A percentile compares a stretch with the other conserved stretches of the same genome.
Evolutionary conservation across 2,113 vertebrate genomes (phyloP).

Genomic region (Ramphastos sulfuratus): DNA sequence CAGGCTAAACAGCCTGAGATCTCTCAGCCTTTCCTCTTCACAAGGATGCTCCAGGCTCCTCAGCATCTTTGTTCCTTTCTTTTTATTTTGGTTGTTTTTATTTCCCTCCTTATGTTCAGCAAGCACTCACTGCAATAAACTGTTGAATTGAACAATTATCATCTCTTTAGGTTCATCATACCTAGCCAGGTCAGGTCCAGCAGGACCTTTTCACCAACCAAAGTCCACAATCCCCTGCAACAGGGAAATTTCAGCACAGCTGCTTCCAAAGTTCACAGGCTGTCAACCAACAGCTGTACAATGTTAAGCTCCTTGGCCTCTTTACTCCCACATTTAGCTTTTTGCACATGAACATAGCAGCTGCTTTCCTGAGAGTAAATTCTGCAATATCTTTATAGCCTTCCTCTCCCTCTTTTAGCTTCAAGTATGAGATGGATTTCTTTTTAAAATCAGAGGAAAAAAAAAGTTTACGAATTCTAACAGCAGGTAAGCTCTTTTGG

Average conservation of each 20-base stretch:
- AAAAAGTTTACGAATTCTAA: neutral
- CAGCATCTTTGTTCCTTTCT: neutral
- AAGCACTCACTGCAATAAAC: neutral
- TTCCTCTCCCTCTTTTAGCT: neutral
- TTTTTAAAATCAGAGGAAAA: neutral
- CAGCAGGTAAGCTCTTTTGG: neutral
- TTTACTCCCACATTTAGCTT: neutral
- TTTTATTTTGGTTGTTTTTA: neutral
- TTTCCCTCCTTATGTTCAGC: neutral
- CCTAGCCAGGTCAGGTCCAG: neutral
- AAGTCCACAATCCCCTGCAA: fast-evolving
- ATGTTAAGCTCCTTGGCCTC: neutral
- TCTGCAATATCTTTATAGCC: neutral
- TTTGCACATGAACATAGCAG: constrained; percentile 16
- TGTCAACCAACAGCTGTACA: neutral
- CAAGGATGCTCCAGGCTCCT: too few relatives aligned
- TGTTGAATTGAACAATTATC: too few relatives aligned
- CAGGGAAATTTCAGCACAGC: neutral
- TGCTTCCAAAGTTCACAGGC: neutral
- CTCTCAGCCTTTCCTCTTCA: too few relatives aligned
- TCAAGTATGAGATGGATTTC: neutral
- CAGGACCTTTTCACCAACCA: neutral
- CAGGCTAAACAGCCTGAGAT: too few relatives aligned
- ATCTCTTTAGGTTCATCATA: neutral
- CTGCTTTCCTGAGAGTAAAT: constrained; percentile 32